Evolutionary conservation across 2,113 vertebrate species (phyloP), one percentile per base, ranked within the genome.

Genomic region (Arizona elegans): DNA sequence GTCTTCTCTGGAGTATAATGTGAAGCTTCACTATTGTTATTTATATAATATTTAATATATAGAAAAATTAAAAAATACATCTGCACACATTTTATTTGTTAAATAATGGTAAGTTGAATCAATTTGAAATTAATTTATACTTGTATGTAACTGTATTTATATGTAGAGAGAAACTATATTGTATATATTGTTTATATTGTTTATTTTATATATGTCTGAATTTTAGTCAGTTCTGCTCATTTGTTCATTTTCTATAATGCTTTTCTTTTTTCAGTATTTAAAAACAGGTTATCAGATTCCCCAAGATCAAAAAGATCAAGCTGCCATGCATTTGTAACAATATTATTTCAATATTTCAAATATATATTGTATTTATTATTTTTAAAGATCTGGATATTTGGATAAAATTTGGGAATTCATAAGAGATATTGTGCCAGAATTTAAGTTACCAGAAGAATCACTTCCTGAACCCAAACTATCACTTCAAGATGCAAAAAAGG

Each of bases 321-420:
- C 8, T 91, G 65, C 5, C 89, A 92, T 19, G 92, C 10, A 8
- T 29, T 92, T 8, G 88, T 50, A 94, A 88, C 86, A 91, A 47
- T n/a, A 62, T 10, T 50, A 7, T 50, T 50, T 38, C 24, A 4
- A 56, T 87, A 52, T 91, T 2, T 95, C 89, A 9, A 93, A 88
- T 19, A 21, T 95, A 75, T 94, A 56, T 1, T 87, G 94, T 21
- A n/a, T 90, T 1, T 93, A 19, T 94, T 81, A 33, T 88, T 92
- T 95, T 95, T 96, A 91, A 96, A 99, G 99, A 90, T 93, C 96
- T 81, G 92, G 86, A 13, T 96, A 97, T 93, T 55, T 94, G 15
- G 96, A 96, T 90, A 97, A 98, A 96, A 95, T 98, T 12, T 99
- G 99, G 99, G 93, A 97, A 86, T 97, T 99, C 94, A 96, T 99